A percentile compares a stretch with the other conserved stretches of the same genome.
These are phyloP conservation scores for Alfaro cultratus DNA, from an alignment of 2,797 vertebrate species.

Conservation along the genomic window DNA sequence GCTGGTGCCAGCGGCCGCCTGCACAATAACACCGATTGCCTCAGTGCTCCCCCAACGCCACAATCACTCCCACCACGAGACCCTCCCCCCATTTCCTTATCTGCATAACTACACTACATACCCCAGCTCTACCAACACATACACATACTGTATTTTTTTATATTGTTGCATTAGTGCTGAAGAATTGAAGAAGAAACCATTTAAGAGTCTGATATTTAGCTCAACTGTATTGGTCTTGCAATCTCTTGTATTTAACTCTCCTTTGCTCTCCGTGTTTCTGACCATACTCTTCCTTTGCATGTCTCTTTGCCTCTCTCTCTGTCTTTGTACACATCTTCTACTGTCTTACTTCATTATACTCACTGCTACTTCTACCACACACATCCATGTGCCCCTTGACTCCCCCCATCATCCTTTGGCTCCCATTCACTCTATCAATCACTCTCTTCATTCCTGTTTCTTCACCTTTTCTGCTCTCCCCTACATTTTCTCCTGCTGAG, in stretches of 20 bases:
- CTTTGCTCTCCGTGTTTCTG: slow-evolving; percentile 28
- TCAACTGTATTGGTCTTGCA: slow-evolving; percentile 45
- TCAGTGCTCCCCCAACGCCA: slow-evolving; percentile 37
- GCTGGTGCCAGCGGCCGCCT: slow-evolving; percentile 78
- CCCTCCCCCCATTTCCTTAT: slow-evolving; percentile 30
- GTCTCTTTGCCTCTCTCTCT: slow-evolving; percentile 21
- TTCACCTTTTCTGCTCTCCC: slow-evolving; percentile 50
- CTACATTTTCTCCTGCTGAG: slow-evolving; percentile 31
- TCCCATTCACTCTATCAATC: slow-evolving; percentile 68
- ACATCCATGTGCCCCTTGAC: slow-evolving; percentile 61
- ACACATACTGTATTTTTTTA: slow-evolving; percentile 26
- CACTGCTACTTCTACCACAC: slow-evolving; percentile 57
- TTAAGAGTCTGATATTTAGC: slow-evolving; percentile 51
- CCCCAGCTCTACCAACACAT: slow-evolving; percentile 34
- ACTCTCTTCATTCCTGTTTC: slow-evolving; percentile 56
- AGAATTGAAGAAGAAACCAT: slow-evolving; percentile 48
- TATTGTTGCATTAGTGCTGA: slow-evolving; percentile 37
- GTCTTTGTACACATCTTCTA: slow-evolving; percentile 52
- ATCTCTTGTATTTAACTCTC: slow-evolving; percentile 56
- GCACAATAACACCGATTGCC: slow-evolving; percentile 79
- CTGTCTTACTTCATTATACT: slow-evolving; percentile 73
- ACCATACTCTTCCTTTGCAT: slow-evolving; percentile 19
- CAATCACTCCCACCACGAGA: neutral
- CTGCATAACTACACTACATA: slow-evolving; percentile 46
- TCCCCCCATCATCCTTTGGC: slow-evolving; percentile 61